Percentiles rank a stretch among this genome's conserved stretches.
Evolutionary conservation across 1,140 invertebrate genomes (phyloP).

Genomic region (Leptoteleia sp.): DNA sequence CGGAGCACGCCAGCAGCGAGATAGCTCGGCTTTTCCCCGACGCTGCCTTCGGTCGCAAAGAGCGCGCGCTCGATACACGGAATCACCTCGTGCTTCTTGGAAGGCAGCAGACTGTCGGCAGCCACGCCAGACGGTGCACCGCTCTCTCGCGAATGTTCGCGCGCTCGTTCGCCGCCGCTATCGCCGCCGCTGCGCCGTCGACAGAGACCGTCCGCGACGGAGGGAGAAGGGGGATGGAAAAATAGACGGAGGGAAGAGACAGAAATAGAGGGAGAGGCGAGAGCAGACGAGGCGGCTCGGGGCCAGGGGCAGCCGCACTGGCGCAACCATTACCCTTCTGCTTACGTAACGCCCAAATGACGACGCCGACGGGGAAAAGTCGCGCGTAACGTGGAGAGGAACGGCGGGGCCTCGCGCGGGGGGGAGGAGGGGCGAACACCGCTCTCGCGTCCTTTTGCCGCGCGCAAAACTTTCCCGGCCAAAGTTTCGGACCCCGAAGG

Average conservation of each 20-base stretch:
- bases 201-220: constrained; percentile 14
- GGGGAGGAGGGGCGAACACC: too few relatives aligned
- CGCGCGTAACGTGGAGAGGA: constrained; percentile 18
- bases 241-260: background rate
- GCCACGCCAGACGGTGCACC: constrained; percentile 80
- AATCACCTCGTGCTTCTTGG: constrained; percentile 80
- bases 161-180: constrained; percentile 55
- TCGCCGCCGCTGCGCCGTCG: constrained; percentile 29
- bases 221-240: background rate
- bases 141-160: constrained; percentile 70
- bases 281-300: constrained; percentile 1
- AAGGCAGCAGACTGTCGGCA: constrained; percentile 80
- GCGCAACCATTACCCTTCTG: constrained; percentile 50
- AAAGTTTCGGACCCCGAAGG: constrained; percentile 24
- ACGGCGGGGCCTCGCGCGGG: constrained; percentile 15
- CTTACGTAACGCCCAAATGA: constrained; percentile 42
- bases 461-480: constrained; percentile 8
- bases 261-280: constrained; percentile 16
- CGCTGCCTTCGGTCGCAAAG: constrained; percentile 62
- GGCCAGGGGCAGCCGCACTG: too few relatives aligned
- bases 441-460: too few relatives aligned
- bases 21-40: constrained; percentile 66
- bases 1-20: constrained; percentile 48
- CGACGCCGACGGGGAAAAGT: constrained; percentile 21
- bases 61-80: constrained; percentile 79